Base-by-base conservation (phyloP, 2,797 vertebrate species). In the Alectoris magna region DNA sequence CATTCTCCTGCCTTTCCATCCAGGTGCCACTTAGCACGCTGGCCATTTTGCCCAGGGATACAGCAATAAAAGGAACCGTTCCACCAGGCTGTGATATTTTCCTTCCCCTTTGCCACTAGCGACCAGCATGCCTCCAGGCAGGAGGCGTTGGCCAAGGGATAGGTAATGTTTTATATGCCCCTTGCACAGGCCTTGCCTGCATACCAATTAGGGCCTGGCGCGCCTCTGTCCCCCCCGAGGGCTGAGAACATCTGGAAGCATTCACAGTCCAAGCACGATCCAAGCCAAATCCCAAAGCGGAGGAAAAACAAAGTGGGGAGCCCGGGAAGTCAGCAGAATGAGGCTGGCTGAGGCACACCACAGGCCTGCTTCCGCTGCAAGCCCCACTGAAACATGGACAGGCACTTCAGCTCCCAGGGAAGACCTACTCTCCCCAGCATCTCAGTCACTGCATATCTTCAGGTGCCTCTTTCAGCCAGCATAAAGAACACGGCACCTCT, bases 231-330 rank as follows among this genome's bases (percentile, higher is more conserved):
- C 55, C 48, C 48, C 79, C 22, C 0, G 14, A 68, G 79, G 92
- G 72, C 56, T 90, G 80, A 74, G 80, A 95, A 94, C 94, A 96
- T 94, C 95, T 96, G 95, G 91, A 96, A 96, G 41, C 68, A 82
- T 79, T 96, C 86, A 90, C 31, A 82, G 83, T 53, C 68, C 88
- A 84, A 91, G 75, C 41, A 64, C 39, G 88, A 55, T 39, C 86
- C 84, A 60, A 71, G 86, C 60, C 71, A 90, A 90, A 72, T 87
- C 94, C 86, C 83, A 90, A 0, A 68, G 0, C n/a, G 14, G 26
- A 90, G 44, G 41, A 43, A 94, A 95, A 94, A 94, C 80, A 93
- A 93, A 91, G 60, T 44, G 76, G 68, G 64, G 78, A 93, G 72
- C 92, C 95, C n/a, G 0, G 87, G 93, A 95, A 96, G 66, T 89